Percentiles rank a stretch among this genome's conserved stretches.
Evolutionary conservation across 2,888 invertebrate genomes (phyloP).

Genomic region (Dyspetes luteomarginatus): DNA sequence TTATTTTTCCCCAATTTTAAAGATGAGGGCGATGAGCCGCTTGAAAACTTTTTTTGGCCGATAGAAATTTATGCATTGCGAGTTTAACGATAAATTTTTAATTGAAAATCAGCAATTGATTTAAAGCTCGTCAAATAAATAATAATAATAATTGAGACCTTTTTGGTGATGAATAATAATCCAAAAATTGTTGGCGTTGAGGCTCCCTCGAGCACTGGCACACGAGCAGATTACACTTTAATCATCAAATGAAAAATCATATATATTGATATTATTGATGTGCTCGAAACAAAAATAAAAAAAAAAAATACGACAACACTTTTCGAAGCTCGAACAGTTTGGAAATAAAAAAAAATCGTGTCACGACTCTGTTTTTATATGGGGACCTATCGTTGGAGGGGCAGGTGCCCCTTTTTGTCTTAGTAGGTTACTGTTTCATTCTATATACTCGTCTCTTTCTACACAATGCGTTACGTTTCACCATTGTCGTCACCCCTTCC

Average conservation of each 20-base stretch:
- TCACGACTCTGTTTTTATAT: conserved; percentile 73
- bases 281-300: too few relatives aligned
- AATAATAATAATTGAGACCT: conserved; percentile 22
- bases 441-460: conserved; percentile 50
- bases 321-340: conserved; percentile 61
- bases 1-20: too few relatives aligned
- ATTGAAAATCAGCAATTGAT: not conserved
- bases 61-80: too few relatives aligned
- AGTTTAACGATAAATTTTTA: too few relatives aligned
- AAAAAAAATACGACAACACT: conserved; percentile 47
- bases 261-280: not conserved
- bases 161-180: conserved; percentile 27
- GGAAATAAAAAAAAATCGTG: conserved; percentile 71
- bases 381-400: conserved; percentile 70
- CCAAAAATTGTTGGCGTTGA: conserved; percentile 31
- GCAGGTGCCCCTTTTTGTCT: conserved; percentile 64
- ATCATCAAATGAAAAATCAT: conserved; percentile 28
- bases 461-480: conserved; percentile 43
- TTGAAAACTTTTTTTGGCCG: too few relatives aligned
- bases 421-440: conserved; percentile 77
- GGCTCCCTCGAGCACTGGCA: conserved; percentile 21
- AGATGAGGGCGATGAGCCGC: too few relatives aligned
- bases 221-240: conserved; percentile 18
- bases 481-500: conserved; percentile 61
- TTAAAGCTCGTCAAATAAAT: not conserved